A percentile compares a stretch with the other conserved stretches of the same genome.
phyloP scores from a whole-genome alignment of 2,797 vertebrate genomes.

The Forpus xanthops region DNA sequence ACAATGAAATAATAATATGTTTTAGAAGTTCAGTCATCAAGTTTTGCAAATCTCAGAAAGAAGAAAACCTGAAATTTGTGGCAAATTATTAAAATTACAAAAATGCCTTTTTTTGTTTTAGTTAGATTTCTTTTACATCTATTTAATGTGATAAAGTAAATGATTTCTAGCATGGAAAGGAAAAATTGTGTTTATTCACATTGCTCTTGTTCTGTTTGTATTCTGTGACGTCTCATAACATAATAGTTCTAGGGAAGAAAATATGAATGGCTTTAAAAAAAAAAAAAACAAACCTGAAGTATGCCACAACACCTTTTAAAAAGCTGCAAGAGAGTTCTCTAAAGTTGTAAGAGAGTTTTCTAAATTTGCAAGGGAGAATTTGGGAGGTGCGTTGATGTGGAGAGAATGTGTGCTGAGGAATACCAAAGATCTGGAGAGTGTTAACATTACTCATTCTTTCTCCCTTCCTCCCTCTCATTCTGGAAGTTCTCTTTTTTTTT shows the following conservation, averaged over 20 bases:
- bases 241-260: not conserved
- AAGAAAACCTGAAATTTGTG: not conserved
- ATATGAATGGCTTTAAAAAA: not conserved
- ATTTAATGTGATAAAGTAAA: not conserved
- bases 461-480: not conserved
- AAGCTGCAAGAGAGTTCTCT: not conserved
- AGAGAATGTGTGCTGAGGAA: not conserved
- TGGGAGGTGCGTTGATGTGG: not conserved
- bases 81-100: not conserved
- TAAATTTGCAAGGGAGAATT: not conserved
- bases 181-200: not conserved
- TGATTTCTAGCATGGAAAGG: not conserved
- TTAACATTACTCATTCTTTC: not conserved
- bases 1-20: not conserved
- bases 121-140: not conserved
- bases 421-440: not conserved
- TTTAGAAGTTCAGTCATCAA: not conserved
- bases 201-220: not conserved
- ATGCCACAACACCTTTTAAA: rapidly evolving
- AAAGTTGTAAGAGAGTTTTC: not conserved
- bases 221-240: not conserved
- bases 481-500: not conserved
- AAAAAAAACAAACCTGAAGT: too few species aligned
- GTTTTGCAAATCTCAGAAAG: not conserved
- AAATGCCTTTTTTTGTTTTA: not conserved